Conservation (phyloP, 2,113 vertebrate genomes). For the Pagrus major region DNA sequence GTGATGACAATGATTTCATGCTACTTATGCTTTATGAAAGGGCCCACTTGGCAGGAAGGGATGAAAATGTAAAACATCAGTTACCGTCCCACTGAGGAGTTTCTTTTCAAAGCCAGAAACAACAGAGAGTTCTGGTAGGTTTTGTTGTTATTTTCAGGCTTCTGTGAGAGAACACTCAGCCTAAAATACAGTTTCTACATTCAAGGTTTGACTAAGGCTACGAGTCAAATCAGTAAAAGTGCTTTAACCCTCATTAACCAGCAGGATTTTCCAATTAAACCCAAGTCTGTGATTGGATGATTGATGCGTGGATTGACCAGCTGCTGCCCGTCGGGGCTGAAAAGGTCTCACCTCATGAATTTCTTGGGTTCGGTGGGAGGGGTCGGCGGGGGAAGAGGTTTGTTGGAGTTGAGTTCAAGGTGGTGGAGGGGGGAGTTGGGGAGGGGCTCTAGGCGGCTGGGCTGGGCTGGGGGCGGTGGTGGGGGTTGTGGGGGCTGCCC, state of each 20-base stretch:
- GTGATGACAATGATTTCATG: conserved; percentile 39
- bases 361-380: conserved; percentile 98
- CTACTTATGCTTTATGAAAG: conserved; percentile 37
- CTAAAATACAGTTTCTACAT: conserved; percentile 1
- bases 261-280: not conserved
- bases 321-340: conserved; percentile 68
- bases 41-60: conserved; percentile 5
- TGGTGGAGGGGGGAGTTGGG: conserved; percentile 98
- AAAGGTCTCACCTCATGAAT: conserved; percentile 97
- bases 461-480: conserved; percentile 89
- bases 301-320: conserved; percentile 42
- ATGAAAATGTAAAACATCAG: conserved; percentile 21
- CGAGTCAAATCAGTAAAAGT: conserved; percentile 4
- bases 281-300: conserved; percentile 56
- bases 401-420: conserved; percentile 98
- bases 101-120: conserved; percentile 7
- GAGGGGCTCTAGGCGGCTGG: conserved; percentile 95
- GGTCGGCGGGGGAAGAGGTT: conserved; percentile 95
- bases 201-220: conserved; percentile 17
- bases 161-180: conserved; percentile 1
- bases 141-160: not conserved
- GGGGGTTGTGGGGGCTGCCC: conserved; percentile 88
- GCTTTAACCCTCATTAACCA: conserved; percentile 4
- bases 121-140: conserved; percentile 1
- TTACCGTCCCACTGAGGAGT: conserved; percentile 3